Percentiles rank a stretch among this genome's conserved stretches.
phyloP scores from a whole-genome alignment of 2,797 vertebrate species.

The Hylomyscus alleni region DNA sequence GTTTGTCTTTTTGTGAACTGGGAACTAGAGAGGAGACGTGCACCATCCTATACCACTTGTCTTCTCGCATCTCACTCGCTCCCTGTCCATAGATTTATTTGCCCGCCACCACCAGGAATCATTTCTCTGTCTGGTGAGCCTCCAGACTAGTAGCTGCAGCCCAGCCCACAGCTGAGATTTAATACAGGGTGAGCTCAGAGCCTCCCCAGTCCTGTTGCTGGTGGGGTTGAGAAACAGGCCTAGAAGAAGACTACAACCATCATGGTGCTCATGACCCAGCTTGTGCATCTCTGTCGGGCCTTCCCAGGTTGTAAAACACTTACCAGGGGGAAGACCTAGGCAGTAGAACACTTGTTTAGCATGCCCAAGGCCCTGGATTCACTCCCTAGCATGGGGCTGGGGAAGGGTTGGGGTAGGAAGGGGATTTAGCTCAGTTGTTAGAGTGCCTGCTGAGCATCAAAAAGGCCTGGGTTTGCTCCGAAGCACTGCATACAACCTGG shows the following conservation, averaged over 20 bases:
- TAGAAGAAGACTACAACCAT: background rate
- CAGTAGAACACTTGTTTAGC: background rate
- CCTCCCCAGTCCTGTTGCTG: background rate
- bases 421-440: background rate
- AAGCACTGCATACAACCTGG: background rate
- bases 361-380: background rate
- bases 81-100: background rate
- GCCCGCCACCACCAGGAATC: background rate
- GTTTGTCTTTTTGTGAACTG: constrained; percentile 53
- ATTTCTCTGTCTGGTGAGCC: background rate
- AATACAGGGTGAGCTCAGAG: background rate
- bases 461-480: background rate
- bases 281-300: background rate
- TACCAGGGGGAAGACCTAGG: background rate
- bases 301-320: constrained; percentile 4
- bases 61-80: background rate
- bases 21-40: background rate
- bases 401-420: no score
- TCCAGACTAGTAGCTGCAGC: background rate
- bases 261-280: fast-evolving
- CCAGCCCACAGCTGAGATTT: constrained; percentile 32
- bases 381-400: background rate
- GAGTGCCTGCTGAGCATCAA: background rate
- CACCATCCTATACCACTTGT: fast-evolving
- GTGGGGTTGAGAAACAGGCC: constrained; percentile 50